phyloP scores from a whole-genome alignment of 1,140 invertebrate species.

The Trissolcus basalis region DNA sequence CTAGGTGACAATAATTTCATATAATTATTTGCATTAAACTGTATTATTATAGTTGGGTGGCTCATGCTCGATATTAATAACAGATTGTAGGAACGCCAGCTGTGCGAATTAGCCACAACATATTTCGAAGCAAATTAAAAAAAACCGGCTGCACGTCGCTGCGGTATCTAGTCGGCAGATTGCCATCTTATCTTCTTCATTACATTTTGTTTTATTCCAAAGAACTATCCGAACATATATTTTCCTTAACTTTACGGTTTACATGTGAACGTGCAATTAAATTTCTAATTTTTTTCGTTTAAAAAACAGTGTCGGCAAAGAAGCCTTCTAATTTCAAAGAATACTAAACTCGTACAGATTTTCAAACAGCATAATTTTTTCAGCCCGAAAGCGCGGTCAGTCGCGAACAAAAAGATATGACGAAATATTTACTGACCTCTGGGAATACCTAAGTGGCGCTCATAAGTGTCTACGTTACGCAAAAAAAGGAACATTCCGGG shows the following conservation, averaged over 20 bases:
- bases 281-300: not conserved
- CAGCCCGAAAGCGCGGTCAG: not conserved
- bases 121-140: conserved; percentile 30
- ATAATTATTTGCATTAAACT: no score
- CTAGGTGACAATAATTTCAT: no score
- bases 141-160: conserved; percentile 20
- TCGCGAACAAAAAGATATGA: conserved; percentile 1
- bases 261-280: conserved; percentile 31
- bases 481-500: not conserved
- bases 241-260: conserved; percentile 13
- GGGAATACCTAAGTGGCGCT: conserved; percentile 3
- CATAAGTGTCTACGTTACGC: not conserved
- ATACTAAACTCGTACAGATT: not conserved
- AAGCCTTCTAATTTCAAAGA: not conserved
- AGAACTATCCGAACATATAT: conserved; percentile 1
- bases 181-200: conserved; percentile 30
- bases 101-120: conserved; percentile 32
- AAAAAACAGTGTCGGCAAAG: no score
- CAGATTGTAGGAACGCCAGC: conserved; percentile 28
- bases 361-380: not conserved
- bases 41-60: conserved; percentile 8
- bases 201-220: conserved; percentile 17
- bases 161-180: conserved; percentile 28
- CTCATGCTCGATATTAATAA: conserved; percentile 28
- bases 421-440: not conserved